Evolutionary conservation across 30 jellyfish, hydroid and myxozoan genomes (phyloP).

Genomic region (Cassiopea andromeda): DNA sequence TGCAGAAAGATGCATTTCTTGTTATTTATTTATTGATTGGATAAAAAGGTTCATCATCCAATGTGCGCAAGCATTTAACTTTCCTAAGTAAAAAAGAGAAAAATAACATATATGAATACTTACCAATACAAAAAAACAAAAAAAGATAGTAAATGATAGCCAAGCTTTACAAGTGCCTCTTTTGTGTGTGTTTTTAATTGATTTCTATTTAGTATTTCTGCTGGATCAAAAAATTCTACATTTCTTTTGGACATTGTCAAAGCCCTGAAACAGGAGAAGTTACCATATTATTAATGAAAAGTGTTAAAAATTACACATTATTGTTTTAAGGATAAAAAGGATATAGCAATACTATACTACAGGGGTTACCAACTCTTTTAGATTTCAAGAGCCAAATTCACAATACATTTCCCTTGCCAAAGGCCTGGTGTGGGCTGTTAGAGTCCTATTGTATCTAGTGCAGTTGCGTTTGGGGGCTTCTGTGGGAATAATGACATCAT

Average conservation of each 20-base stretch:
- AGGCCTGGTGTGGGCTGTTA: too few relatives aligned
- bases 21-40: too few relatives aligned
- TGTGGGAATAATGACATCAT: too few relatives aligned
- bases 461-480: too few relatives aligned
- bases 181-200: slow-evolving; percentile 45
- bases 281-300: background rate
- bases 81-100: too few relatives aligned
- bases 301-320: background rate
- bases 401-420: too few relatives aligned
- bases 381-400: too few relatives aligned
- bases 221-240: slow-evolving; percentile 73
- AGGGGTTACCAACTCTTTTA: too few relatives aligned
- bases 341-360: background rate
- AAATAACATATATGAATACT: slow-evolving; percentile 14
- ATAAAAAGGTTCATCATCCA: too few relatives aligned
- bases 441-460: too few relatives aligned
- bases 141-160: slow-evolving; percentile 74
- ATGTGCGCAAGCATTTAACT: too few relatives aligned
- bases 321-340: background rate
- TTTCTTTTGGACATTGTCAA: slow-evolving; percentile 52
- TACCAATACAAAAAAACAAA: slow-evolving; percentile 81
- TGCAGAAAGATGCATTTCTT: too few relatives aligned
- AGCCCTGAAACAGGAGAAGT: slow-evolving; percentile 27
- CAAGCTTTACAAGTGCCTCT: slow-evolving; percentile 83
- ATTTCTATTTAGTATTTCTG: slow-evolving; percentile 83